phyloP scores from a whole-genome alignment of 2,797 vertebrate species.

The Kryptopterus vitreolus region DNA sequence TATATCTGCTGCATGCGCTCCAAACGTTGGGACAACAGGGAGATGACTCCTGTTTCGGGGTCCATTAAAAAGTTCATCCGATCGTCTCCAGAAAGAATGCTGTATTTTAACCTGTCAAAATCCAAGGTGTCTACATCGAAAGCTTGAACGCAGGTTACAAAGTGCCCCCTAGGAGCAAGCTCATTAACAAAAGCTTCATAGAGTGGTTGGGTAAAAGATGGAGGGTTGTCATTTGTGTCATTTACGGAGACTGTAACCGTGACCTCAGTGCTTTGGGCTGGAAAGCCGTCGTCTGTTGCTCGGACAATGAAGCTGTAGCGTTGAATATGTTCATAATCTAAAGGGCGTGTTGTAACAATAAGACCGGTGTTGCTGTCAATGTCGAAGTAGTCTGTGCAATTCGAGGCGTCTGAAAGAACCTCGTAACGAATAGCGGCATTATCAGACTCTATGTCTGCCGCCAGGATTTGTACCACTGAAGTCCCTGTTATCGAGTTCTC shows the following conservation, averaged over 20 bases:
- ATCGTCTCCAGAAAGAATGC: conserved; percentile 90
- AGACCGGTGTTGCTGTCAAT: conserved; percentile 84
- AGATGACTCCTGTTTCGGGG: conserved; percentile 84
- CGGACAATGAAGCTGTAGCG: conserved; percentile 82
- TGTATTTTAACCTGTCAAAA: conserved; percentile 80
- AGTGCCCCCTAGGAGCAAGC: conserved; percentile 86
- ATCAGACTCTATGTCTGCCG: conserved; percentile 88
- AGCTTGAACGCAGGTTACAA: conserved; percentile 90
- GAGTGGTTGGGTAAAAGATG: conserved; percentile 83
- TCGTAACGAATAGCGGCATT: conserved; percentile 86
- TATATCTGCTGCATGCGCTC: conserved; percentile 80
- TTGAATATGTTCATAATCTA: conserved; percentile 87
- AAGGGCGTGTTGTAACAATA: conserved; percentile 77
- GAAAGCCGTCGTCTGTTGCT: conserved; percentile 85
- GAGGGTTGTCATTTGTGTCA: conserved; percentile 93
- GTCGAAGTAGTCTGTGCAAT: conserved; percentile 84
- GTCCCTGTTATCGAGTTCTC: conserved; percentile 89
- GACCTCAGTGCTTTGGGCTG: conserved; percentile 83
- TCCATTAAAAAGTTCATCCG: conserved; percentile 88
- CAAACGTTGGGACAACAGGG: conserved; percentile 83
- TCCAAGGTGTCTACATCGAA: conserved; percentile 89
- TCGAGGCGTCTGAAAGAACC: conserved; percentile 82
- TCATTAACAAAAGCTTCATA: conserved; percentile 90
- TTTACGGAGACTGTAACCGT: conserved; percentile 79
- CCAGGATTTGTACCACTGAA: conserved; percentile 78